A percentile compares a stretch with the other conserved stretches of the same genome.
These are phyloP conservation scores for Maccullochella peelii DNA, from an alignment of 2,113 vertebrate species.

Conservation along the genomic window DNA sequence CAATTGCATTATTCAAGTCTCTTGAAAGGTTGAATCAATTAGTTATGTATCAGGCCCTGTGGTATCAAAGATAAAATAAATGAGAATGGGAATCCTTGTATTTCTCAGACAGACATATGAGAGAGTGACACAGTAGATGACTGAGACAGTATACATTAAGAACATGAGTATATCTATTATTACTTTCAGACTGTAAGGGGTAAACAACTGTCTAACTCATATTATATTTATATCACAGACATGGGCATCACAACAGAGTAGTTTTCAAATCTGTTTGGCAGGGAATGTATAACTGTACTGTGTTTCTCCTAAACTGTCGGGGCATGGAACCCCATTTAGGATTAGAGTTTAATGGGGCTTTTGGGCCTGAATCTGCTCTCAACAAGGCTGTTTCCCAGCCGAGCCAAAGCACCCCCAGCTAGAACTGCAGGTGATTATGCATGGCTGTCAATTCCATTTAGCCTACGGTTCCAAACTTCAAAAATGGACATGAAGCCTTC, in stretches of 20 bases:
- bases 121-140: neutral
- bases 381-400: conserved; percentile 72
- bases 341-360: conserved; percentile 81
- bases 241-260: conserved; percentile 18
- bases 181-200: neutral
- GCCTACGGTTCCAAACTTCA: conserved; percentile 76
- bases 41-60: conserved; percentile 54
- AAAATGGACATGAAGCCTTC: conserved; percentile 81
- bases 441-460: conserved; percentile 84
- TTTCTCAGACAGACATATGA: conserved; percentile 33
- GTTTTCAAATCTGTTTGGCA: conserved; percentile 62
- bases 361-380: conserved; percentile 73
- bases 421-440: conserved; percentile 83
- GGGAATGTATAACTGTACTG: conserved; percentile 43
- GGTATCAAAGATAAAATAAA: conserved; percentile 57
- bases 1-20: conserved; percentile 74
- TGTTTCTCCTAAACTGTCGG: conserved; percentile 70
- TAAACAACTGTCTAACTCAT: neutral
- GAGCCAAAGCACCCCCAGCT: conserved; percentile 73
- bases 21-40: conserved; percentile 74
- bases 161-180: neutral
- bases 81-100: conserved; percentile 30
- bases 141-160: conserved; percentile 3
- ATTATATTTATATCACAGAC: conserved; percentile 39
- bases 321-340: conserved; percentile 77